Base-by-base conservation (phyloP, 1,140 invertebrate species). In the Leptonema lineaticorne region DNA sequence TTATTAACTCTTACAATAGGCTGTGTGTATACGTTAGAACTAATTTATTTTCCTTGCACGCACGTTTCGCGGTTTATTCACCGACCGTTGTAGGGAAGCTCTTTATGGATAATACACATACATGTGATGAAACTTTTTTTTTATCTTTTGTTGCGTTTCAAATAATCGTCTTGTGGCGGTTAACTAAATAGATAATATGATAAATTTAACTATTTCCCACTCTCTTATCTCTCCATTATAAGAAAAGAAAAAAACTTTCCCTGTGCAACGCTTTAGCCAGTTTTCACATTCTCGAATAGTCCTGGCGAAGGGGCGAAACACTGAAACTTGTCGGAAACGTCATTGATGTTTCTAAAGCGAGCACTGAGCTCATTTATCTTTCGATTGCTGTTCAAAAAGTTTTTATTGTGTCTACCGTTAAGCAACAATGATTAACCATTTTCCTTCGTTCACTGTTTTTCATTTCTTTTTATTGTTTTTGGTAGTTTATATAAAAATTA, bases 361-460 rank as follows among this genome's bases (percentile, higher is more conserved):
- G 57, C 28, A 37, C 57, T 16, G 30, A 18, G 14, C 28, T 37
- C 57, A 59, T 59, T 59, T 59, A 59, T 59, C 27, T 59, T n/a
- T 59, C 30, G 62, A 64, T 64, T 64, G 62, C 62, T 24, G 62
- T 26, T 62, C n/a, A 1, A 28, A 64, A 64, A 53, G 22, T 64
- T 64, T 50, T 16, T 14, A 24, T 46, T 41, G 41, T 50, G 26
- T 64, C 62, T 64, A 50, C 24, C 22, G 50, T 64, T 16, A 6
- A n/a, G 24, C 14, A 64, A 64, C 62, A 53, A 53, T 50, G 62
- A 64, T 64, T 64, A 64, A 46, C 45, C 33, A 64, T 64, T 64
- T 64, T 64, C 57, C 20, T n/a, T n/a, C n/a, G n/a, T n/a, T n/a
- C n/a, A n/a, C n/a, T n/a, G n/a, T n/a, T n/a, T n/a, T n/a, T n/a